Percentiles rank a stretch among this genome's conserved stretches.
These are phyloP conservation scores for Jordanella pulchra DNA, from an alignment of 2,797 vertebrate genomes.

Conservation along the genomic window DNA sequence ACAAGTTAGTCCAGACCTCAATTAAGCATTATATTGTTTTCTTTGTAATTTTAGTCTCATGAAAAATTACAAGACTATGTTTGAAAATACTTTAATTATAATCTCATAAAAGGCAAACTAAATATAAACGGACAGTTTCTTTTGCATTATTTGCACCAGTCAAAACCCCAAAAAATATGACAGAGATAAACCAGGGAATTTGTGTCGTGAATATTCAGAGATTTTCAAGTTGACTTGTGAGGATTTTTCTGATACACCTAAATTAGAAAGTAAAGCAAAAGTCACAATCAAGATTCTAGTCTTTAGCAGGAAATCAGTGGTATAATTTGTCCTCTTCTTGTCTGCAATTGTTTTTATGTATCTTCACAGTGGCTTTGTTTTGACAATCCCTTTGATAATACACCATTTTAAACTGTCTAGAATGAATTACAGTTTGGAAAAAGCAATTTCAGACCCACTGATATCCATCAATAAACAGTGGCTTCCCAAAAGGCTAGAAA, in stretches of 20 bases:
- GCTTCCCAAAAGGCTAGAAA: constrained; percentile 34
- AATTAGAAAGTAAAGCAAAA: background rate
- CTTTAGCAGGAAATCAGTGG: constrained; percentile 12
- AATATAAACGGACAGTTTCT: background rate
- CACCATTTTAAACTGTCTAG: constrained; percentile 25
- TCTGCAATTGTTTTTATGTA: constrained; percentile 22
- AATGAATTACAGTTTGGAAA: constrained; percentile 36
- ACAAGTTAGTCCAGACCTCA: background rate
- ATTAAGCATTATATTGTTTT: background rate
- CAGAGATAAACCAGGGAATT: background rate
- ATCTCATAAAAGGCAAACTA: background rate
- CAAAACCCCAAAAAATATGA: too few species aligned
- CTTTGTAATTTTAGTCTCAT: background rate
- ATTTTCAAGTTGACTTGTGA: background rate
- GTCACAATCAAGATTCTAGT: constrained; percentile 7
- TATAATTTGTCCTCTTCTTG: constrained; percentile 18
- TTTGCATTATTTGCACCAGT: background rate
- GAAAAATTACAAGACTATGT: background rate
- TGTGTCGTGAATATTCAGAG: background rate
- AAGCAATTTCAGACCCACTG: constrained; percentile 37
- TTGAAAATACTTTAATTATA: background rate
- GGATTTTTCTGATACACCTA: background rate
- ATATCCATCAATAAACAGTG: constrained; percentile 39
- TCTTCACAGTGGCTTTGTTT: constrained; percentile 40
- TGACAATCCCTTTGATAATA: constrained; percentile 25